Conservation (phyloP, 2,797 vertebrate genomes). For the Salmo trutta region DNA sequence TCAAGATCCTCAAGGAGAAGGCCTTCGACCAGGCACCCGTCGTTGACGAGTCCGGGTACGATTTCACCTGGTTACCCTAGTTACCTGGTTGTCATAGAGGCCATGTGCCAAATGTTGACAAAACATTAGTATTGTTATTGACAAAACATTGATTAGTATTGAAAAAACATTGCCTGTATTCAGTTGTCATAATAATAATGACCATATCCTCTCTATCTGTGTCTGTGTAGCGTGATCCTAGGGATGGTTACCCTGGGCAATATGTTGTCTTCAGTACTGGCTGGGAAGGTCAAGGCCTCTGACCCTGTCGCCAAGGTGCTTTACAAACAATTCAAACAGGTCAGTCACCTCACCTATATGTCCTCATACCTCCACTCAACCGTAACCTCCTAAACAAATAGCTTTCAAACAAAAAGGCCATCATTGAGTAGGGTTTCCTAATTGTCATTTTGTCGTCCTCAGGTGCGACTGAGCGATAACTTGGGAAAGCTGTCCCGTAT, state of each 20-base stretch:
- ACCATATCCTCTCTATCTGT: too few relatives aligned
- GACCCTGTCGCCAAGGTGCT: conserved; percentile 90
- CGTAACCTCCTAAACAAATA: too few relatives aligned
- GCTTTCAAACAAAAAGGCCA: too few relatives aligned
- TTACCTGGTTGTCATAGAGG: too few relatives aligned
- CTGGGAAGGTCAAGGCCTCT: conserved; percentile 86
- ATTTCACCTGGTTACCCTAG: background rate
- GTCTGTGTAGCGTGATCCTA: conserved; percentile 78
- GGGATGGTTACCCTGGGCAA: conserved; percentile 96
- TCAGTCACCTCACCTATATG: conserved; percentile 47
- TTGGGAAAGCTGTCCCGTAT: conserved; percentile 89
- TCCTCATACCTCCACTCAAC: too few relatives aligned
- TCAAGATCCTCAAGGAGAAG: conserved; percentile 91
- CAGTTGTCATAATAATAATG: background rate
- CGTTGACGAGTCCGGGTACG: conserved; percentile 88
- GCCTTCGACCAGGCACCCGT: conserved; percentile 95
- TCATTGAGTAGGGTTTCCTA: background rate
- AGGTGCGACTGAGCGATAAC: conserved; percentile 87
- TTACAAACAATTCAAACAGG: conserved; percentile 95
- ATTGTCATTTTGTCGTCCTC: conserved; percentile 1
- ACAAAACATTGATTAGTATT: too few relatives aligned
- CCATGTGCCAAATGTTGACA: too few relatives aligned
- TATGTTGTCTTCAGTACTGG: conserved; percentile 89
- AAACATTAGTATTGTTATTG: too few relatives aligned
- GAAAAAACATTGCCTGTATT: background rate